A percentile compares a stretch with the other conserved stretches of the same genome.
These are phyloP conservation scores for Osmerus eperlanus DNA, from an alignment of 2,113 vertebrate genomes.

Conservation along the genomic window DNA sequence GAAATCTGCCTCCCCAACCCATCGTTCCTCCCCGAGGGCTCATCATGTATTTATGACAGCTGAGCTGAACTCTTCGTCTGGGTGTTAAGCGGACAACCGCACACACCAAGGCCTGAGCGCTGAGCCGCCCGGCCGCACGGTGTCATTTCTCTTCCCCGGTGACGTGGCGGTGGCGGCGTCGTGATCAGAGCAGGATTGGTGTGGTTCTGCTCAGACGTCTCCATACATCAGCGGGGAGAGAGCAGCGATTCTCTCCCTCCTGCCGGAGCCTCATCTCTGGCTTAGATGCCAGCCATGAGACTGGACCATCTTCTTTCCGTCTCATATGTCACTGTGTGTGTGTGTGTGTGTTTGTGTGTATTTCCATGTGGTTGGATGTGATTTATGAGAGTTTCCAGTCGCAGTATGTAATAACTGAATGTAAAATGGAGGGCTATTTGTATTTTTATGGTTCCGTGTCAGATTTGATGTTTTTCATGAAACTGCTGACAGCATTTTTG, in stretches of 20 bases:
- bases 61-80: not conserved
- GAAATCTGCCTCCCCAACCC: not conserved
- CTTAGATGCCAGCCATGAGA: not conserved
- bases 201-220: not conserved
- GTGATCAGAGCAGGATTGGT: not conserved
- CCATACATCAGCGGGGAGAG: not conserved
- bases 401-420: too few relatives aligned
- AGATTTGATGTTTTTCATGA: too few relatives aligned
- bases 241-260: not conserved
- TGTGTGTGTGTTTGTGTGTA: conserved; percentile 14
- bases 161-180: not conserved
- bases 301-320: not conserved
- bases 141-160: not conserved
- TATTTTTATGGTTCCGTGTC: too few relatives aligned
- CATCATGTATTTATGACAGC: not conserved
- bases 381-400: too few relatives aligned
- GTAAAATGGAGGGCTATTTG: too few relatives aligned
- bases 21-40: not conserved
- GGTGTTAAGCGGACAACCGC: not conserved
- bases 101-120: not conserved
- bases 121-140: not conserved
- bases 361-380: not conserved
- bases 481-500: too few relatives aligned
- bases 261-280: conserved; percentile 6
- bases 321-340: not conserved